A percentile compares a stretch with the other conserved stretches of the same genome.
These are phyloP conservation scores for Nemotelus pantherinus DNA, from an alignment of 2,888 invertebrate species.

Conservation along the genomic window DNA sequence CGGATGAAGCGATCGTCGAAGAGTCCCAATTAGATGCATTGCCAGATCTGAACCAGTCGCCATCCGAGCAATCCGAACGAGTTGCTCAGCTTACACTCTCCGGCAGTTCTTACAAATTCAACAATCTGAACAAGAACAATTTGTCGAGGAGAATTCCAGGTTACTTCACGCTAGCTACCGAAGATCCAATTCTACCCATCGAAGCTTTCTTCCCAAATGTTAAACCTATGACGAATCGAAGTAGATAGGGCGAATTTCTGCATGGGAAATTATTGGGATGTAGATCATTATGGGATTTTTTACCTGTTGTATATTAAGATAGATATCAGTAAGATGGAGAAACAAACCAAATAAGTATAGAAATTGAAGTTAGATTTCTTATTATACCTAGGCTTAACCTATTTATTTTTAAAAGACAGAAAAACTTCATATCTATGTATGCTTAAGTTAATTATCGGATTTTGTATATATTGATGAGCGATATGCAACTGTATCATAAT, in stretches of 20 bases:
- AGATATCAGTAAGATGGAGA: too few species aligned
- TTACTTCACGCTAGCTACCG: conserved; percentile 79
- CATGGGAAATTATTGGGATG: background rate
- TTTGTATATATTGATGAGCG: conserved; percentile 7
- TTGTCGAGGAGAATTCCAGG: conserved; percentile 69
- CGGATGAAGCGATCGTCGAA: conserved; percentile 38
- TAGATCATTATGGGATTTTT: too few species aligned
- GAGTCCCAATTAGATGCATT: conserved; percentile 49
- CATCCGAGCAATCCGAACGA: conserved; percentile 71
- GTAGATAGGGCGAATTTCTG: conserved; percentile 60
- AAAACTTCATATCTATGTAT: background rate
- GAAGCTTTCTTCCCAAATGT: conserved; percentile 83
- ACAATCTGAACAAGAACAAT: conserved; percentile 70
- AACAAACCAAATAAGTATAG: conserved; percentile 29
- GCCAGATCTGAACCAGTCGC: conserved; percentile 57
- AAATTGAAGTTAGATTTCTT: conserved; percentile 7
- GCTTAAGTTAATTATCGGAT: background rate
- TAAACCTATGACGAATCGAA: conserved; percentile 56
- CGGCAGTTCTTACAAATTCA: conserved; percentile 77
- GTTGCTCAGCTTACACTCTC: conserved; percentile 79
- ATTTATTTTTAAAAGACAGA: conserved; percentile 10
- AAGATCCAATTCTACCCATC: conserved; percentile 82
- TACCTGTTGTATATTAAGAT: too few species aligned
- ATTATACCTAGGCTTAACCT: conserved; percentile 11
- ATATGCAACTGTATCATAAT: conserved; percentile 15